Evolutionary conservation across 2,888 invertebrate genomes (phyloP), one percentile per base, ranked within the genome.

Genomic region (Galeruca laticollis): DNA sequence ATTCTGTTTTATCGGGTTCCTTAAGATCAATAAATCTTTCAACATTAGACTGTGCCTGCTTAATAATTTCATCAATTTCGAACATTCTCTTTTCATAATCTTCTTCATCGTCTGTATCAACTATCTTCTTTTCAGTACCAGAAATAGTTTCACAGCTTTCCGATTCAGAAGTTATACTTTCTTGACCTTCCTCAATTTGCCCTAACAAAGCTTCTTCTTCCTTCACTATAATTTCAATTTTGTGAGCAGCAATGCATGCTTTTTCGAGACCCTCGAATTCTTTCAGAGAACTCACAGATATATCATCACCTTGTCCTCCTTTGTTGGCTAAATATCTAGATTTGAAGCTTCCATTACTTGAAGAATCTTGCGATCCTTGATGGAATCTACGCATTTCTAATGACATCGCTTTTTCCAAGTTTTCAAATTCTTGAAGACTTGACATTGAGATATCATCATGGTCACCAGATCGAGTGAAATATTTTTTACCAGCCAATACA

Each of bases 401-500:
- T 0, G 91, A 90, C 80, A 97, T 90, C 1, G 95, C 94, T 77
- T 91, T 91, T 85, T 98, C 98, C 13, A 98, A 86, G 73, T 93
- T 93, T 87, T 98, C 98, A 87, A 98, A 98, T 83, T 98, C 98
- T 85, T 96, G 96, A 70, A 98, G 88, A 6, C 97, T 97, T 75
- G 93, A 95, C 84, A 97, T 92, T 0, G 97, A 97, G 51, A 96
- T 89, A 82, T 97, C 96, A 82, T 98, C 97, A 81, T 94, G 94
- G 77, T 97, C 96, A n/a, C 93, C 91, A 76, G 91, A 89, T 76
- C 92, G 91, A 3, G 92, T 90, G 80, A 95, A 93, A 84, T 93
- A 94, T 80, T 93, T 92, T 80, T 93, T 90, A n/a, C 94, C 91
- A 63, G 94, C 92, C 69, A 95, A 85, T 76, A 94, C 92, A 85